Conservation (phyloP, 2,888 invertebrate genomes). For the Endotricha flammealis region DNA sequence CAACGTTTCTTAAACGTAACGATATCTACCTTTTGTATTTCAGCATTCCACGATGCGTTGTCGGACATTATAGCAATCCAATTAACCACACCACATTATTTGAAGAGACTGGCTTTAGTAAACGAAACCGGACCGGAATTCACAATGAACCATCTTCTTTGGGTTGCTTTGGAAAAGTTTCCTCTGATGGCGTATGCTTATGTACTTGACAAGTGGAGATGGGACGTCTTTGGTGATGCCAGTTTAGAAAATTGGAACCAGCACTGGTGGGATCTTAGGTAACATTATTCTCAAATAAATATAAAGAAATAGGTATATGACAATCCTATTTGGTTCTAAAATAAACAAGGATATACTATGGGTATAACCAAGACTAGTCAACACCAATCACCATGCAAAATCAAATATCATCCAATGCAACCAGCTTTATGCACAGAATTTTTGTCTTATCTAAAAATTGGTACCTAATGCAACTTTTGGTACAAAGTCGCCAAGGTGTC, state of each 20-base stretch:
- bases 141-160: conserved; percentile 57
- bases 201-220: conserved; percentile 65
- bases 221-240: conserved; percentile 60
- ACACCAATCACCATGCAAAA: too few species aligned
- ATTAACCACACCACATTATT: conserved; percentile 70
- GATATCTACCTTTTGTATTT: conserved; percentile 13
- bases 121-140: conserved; percentile 51
- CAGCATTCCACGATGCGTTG: conserved; percentile 81
- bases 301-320: too few species aligned
- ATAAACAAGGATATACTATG: too few species aligned
- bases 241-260: conserved; percentile 58
- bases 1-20: background rate
- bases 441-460: too few species aligned
- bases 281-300: conserved; percentile 6
- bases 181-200: conserved; percentile 68
- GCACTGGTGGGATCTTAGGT: conserved; percentile 71
- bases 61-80: conserved; percentile 81
- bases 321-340: background rate
- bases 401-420: too few species aligned
- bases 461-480: too few species aligned
- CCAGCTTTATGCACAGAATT: too few species aligned
- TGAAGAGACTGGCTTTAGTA: conserved; percentile 60
- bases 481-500: too few species aligned
- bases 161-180: conserved; percentile 64
- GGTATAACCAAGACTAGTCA: too few species aligned